A percentile compares a stretch with the other conserved stretches of the same genome.
These are phyloP conservation scores for Chrosomus eos DNA, from an alignment of 2,797 vertebrate genomes.

Conservation along the genomic window DNA sequence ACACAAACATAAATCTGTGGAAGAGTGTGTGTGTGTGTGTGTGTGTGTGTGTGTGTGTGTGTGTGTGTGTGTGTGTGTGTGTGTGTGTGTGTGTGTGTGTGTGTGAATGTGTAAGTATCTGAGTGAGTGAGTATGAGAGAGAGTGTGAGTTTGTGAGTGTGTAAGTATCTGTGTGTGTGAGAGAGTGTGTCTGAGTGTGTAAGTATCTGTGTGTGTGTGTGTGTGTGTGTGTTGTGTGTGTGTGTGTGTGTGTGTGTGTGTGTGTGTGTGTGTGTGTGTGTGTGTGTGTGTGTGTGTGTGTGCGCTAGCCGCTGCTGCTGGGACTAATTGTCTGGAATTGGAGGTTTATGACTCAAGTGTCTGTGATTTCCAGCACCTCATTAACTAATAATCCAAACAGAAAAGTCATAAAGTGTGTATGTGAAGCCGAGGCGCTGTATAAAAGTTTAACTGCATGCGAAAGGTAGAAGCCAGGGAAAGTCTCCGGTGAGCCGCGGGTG, in stretches of 20 bases:
- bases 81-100: background rate
- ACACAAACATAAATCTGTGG: slow-evolving; percentile 15
- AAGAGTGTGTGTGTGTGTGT: background rate
- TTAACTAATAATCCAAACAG: slow-evolving; percentile 78
- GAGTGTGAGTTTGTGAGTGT: background rate
- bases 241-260: background rate
- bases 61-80: background rate
- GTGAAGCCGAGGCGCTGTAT: slow-evolving; percentile 42
- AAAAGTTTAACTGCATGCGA: slow-evolving; percentile 58
- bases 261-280: background rate
- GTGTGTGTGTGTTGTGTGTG: no score
- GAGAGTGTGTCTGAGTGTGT: background rate
- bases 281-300: slow-evolving; percentile 21
- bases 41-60: background rate
- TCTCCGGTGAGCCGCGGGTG: background rate
- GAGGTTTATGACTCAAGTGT: slow-evolving; percentile 79
- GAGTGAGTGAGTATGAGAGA: no score
- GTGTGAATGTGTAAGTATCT: background rate
- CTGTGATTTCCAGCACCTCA: slow-evolving; percentile 81
- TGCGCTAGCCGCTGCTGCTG: slow-evolving; percentile 67
- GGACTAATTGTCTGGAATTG: slow-evolving; percentile 77
- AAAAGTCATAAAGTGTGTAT: slow-evolving; percentile 69
- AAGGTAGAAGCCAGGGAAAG: background rate
- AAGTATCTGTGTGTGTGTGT: no score
- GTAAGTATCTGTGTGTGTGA: background rate